Percentiles rank a stretch among this genome's conserved stretches.
These are phyloP conservation scores for Drosophila mauritiana DNA, from an alignment of 1,140 invertebrate species.

Conservation along the genomic window DNA sequence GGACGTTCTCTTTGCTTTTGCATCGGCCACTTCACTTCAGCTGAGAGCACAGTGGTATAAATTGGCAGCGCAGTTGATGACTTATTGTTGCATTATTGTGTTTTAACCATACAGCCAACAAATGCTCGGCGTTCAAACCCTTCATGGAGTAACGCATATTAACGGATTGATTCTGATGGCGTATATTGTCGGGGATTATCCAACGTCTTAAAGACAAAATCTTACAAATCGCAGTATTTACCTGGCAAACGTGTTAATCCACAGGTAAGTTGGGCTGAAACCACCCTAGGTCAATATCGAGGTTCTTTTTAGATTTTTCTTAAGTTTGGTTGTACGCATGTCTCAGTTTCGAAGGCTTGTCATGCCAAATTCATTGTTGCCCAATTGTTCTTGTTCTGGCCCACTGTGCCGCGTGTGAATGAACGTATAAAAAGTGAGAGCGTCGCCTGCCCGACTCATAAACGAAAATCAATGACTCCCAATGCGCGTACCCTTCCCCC, in stretches of 20 bases:
- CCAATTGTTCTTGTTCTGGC: not conserved
- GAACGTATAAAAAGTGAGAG: constrained; percentile 83
- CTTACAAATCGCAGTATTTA: constrained; percentile 11
- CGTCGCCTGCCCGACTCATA: constrained; percentile 63
- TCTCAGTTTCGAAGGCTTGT: too few relatives aligned
- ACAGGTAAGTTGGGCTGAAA: constrained; percentile 10
- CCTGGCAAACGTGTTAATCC: constrained; percentile 6
- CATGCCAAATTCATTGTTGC: too few relatives aligned
- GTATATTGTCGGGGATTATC: constrained; percentile 25
- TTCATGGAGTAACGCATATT: not conserved
- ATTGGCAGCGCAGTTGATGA: too few relatives aligned
- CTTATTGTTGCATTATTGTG: not conserved
- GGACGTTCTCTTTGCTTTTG: too few relatives aligned
- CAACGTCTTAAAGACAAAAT: constrained; percentile 13
- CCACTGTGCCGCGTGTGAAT: constrained; percentile 76
- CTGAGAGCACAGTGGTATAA: too few relatives aligned
- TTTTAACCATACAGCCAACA: not conserved
- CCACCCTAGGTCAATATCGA: constrained; percentile 4
- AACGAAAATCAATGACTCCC: constrained; percentile 82
- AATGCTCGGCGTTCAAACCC: not conserved
- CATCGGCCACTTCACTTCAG: too few relatives aligned
- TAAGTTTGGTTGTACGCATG: too few relatives aligned
- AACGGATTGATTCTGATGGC: constrained; percentile 8
- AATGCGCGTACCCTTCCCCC: constrained; percentile 45
- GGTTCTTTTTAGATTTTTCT: not conserved